A percentile compares a stretch with the other conserved stretches of the same genome.
phyloP scores from a whole-genome alignment of 2,113 vertebrate genomes.

The Dissostichus mawsoni region DNA sequence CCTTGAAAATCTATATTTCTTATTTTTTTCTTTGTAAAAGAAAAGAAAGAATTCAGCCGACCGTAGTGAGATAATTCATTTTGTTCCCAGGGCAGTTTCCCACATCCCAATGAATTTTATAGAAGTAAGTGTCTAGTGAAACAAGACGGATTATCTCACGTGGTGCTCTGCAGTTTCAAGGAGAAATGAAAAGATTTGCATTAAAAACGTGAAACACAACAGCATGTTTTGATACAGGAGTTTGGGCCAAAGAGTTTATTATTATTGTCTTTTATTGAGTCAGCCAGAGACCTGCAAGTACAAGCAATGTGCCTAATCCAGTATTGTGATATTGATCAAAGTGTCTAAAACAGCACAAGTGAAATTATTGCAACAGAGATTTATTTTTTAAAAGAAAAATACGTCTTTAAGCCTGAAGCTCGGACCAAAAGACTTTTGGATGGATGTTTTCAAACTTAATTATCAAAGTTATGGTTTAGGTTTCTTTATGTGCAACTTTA shows the following conservation, averaged over 20 bases:
- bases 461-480: not conserved
- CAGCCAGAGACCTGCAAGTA: not conserved
- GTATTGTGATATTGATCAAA: not conserved
- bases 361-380: not conserved
- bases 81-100: constrained; percentile 13
- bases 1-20: not conserved
- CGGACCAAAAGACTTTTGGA: not conserved
- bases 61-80: constrained; percentile 32
- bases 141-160: constrained; percentile 19
- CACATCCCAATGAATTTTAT: constrained; percentile 45
- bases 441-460: not conserved
- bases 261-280: not conserved
- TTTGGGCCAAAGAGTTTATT: not conserved
- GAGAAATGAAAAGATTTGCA: not conserved
- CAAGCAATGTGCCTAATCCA: not conserved
- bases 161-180: not conserved
- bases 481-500: not conserved
- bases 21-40: not conserved
- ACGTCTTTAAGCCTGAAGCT: not conserved
- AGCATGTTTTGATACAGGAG: not conserved
- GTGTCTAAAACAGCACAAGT: constrained; percentile 1
- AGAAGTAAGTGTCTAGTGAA: constrained; percentile 29
- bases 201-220: constrained; percentile 4
- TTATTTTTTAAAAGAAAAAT: not conserved
- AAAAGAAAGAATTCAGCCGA: not conserved